These are phyloP conservation scores for Macrosteles quadrilineatus DNA, from an alignment of 1,140 invertebrate species.

Conservation along the genomic window DNA sequence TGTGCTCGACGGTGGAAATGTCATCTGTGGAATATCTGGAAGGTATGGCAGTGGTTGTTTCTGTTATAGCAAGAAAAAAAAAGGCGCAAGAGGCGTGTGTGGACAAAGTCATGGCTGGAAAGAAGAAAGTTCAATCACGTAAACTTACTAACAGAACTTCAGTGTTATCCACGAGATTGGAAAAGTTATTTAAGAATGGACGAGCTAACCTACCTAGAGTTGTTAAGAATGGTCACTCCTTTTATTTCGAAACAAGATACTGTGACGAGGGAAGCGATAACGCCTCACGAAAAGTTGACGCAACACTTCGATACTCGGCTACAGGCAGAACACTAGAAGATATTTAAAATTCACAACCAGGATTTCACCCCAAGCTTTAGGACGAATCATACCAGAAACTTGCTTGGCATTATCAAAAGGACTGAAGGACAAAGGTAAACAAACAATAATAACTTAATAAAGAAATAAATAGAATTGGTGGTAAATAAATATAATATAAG, in stretches of 20 bases:
- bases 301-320: neutral
- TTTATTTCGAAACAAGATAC: neutral
- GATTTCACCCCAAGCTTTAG: neutral
- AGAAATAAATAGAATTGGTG: no score
- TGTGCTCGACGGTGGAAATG: no score
- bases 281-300: conserved; percentile 26
- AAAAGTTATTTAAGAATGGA: no score
- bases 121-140: neutral
- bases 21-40: neutral
- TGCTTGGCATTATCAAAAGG: neutral
- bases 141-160: neutral
- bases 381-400: neutral
- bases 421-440: neutral
- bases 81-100: neutral
- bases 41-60: neutral
- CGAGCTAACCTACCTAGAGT: conserved; percentile 42
- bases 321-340: neutral
- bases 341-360: neutral
- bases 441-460: no score
- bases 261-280: neutral
- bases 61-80: neutral
- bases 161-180: neutral
- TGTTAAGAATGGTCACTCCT: neutral
- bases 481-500: no score
- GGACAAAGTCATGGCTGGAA: neutral